Conservation (phyloP, 2,888 invertebrate species). For the Beris chalybata region DNA sequence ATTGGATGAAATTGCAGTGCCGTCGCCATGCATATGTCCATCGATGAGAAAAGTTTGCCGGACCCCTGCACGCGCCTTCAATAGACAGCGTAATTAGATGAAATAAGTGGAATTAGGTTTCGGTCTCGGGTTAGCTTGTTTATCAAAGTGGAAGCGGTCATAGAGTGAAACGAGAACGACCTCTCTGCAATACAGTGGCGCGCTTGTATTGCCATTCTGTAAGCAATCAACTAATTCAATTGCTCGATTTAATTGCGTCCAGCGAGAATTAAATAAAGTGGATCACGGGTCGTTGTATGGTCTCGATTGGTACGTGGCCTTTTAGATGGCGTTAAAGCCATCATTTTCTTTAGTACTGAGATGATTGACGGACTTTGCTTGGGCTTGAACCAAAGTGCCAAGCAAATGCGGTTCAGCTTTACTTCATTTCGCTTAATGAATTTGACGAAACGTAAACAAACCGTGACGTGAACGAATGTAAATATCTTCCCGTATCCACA, state of each 20-base stretch:
- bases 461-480: too few relatives aligned
- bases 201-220: constrained; percentile 2
- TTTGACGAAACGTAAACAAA: too few relatives aligned
- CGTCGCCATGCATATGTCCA: constrained; percentile 9
- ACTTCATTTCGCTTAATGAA: too few relatives aligned
- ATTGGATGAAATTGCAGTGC: constrained; percentile 37
- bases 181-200: neutral
- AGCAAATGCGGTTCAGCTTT: too few relatives aligned
- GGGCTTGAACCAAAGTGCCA: too few relatives aligned
- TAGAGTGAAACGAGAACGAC: neutral
- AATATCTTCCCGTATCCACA: too few relatives aligned
- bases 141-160: constrained; percentile 8
- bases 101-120: constrained; percentile 34
- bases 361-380: too few relatives aligned
- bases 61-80: constrained; percentile 6
- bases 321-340: too few relatives aligned
- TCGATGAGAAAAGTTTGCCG: neutral
- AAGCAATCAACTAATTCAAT: constrained; percentile 32
- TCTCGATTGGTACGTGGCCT: too few relatives aligned
- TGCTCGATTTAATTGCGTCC: constrained; percentile 25
- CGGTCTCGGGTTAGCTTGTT: constrained; percentile 17
- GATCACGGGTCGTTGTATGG: neutral
- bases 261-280: constrained; percentile 20
- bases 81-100: constrained; percentile 32
- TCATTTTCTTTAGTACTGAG: too few relatives aligned